A percentile compares a stretch with the other conserved stretches of the same genome.
Evolutionary conservation across 2,888 invertebrate species (phyloP).

Genomic region (Spicauda simplicius): DNA sequence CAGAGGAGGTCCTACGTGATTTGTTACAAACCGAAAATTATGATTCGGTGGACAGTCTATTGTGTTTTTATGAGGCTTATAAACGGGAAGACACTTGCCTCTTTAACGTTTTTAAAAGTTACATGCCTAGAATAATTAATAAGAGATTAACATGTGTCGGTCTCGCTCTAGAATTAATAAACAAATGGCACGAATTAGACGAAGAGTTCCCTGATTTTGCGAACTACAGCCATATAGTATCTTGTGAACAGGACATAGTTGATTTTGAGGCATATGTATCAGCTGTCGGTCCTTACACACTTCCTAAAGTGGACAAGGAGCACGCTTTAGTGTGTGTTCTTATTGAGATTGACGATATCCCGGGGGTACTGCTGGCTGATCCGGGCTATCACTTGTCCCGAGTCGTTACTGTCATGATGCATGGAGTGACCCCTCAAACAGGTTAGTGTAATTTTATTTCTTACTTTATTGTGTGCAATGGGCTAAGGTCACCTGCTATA

Average conservation of each 20-base stretch:
- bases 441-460: conserved; percentile 1
- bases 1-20: background rate
- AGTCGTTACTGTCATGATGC: conserved; percentile 18
- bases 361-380: conserved; percentile 21
- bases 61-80: conserved; percentile 17
- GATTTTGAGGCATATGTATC: background rate
- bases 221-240: conserved; percentile 2
- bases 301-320: conserved; percentile 12
- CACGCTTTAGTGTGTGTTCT: conserved; percentile 14
- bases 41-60: conserved; percentile 12
- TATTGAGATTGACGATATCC: background rate
- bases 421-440: conserved; percentile 4
- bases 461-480: too few relatives aligned
- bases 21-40: conserved; percentile 7
- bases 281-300: background rate
- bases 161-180: background rate
- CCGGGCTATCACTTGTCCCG: conserved; percentile 17
- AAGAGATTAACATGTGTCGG: conserved; percentile 22
- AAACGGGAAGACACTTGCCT: background rate
- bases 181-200: conserved; percentile 1
- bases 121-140: background rate
- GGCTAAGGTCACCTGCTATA: too few relatives aligned
- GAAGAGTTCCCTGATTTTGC: conserved; percentile 2
- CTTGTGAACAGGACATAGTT: conserved; percentile 17
- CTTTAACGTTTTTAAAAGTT: background rate